Percentiles rank a stretch among this genome's conserved stretches.
Evolutionary conservation across 1,140 invertebrate species (phyloP).

Genomic region (Charaxes varanes): DNA sequence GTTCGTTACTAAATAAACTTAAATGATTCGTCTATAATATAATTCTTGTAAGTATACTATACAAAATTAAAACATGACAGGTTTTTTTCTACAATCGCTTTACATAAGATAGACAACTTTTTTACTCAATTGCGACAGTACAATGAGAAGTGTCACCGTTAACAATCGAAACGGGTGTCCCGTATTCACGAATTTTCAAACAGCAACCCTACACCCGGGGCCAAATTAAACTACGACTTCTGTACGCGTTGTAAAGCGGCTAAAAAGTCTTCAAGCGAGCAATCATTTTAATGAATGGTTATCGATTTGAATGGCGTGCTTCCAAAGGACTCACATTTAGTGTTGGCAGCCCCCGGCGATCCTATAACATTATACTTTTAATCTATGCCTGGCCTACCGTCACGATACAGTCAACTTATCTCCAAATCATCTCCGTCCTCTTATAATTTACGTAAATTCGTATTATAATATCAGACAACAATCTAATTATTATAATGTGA

Average conservation of each 20-base stretch:
- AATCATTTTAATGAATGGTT: slow-evolving; percentile 70
- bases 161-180: too few relatives aligned
- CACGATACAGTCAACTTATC: slow-evolving; percentile 37
- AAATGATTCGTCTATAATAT: too few relatives aligned
- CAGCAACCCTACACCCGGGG: neutral
- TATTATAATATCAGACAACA: slow-evolving; percentile 70
- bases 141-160: too few relatives aligned
- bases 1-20: too few relatives aligned
- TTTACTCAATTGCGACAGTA: too few relatives aligned
- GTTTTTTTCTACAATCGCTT: too few relatives aligned
- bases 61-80: too few relatives aligned
- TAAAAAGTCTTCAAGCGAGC: slow-evolving; percentile 55
- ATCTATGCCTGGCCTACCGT: slow-evolving; percentile 34
- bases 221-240: slow-evolving; percentile 31
- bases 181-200: too few relatives aligned
- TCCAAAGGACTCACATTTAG: slow-evolving; percentile 59
- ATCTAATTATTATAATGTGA: slow-evolving; percentile 71
- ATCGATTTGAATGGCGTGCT: slow-evolving; percentile 66
- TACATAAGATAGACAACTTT: too few relatives aligned
- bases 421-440: slow-evolving; percentile 42
- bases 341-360: slow-evolving; percentile 43
- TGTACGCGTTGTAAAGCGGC: slow-evolving; percentile 53
- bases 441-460: slow-evolving; percentile 69
- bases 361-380: slow-evolving; percentile 31
- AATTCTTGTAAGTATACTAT: too few relatives aligned